Conservation (phyloP, 2,888 invertebrate species). For the Tridacna gigas region DNA sequence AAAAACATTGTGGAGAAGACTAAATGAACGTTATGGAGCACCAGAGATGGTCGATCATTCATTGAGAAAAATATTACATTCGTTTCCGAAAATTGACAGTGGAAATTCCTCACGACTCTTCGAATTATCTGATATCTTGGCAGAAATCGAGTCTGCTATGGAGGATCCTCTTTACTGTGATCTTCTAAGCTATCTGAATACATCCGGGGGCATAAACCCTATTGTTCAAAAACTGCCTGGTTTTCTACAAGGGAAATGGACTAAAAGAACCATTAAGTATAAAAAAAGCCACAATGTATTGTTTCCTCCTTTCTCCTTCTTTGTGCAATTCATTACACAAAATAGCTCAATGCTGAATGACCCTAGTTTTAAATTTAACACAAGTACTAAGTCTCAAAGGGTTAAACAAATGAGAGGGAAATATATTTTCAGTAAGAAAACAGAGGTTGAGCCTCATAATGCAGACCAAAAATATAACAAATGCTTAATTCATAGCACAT, state of each 20-base stretch:
- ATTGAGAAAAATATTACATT: background rate
- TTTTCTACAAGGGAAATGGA: conserved; percentile 15
- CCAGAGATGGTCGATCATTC: conserved; percentile 24
- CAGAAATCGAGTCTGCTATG: conserved; percentile 14
- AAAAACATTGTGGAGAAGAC: conserved; percentile 1
- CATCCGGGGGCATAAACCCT: background rate
- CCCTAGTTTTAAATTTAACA: too few species aligned
- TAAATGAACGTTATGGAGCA: conserved; percentile 19
- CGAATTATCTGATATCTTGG: conserved; percentile 7
- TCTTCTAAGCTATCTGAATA: background rate
- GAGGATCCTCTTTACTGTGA: background rate
- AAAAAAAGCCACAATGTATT: background rate
- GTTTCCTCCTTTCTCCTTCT: conserved; percentile 4
- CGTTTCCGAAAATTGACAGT: conserved; percentile 10
- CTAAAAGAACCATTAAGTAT: background rate
- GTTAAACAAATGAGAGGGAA: too few species aligned
- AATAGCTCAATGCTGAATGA: too few species aligned
- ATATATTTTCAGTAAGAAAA: too few species aligned
- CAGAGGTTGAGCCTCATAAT: too few species aligned
- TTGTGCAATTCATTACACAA: too few species aligned
- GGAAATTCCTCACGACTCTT: background rate
- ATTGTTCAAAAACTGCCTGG: conserved; percentile 10
- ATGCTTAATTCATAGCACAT: conserved; percentile 6
- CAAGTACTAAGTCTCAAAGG: too few species aligned
- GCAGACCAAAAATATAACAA: background rate